Percentiles rank a stretch among this genome's conserved stretches.
phyloP scores from a whole-genome alignment of 2,888 invertebrate genomes.

The Mythimna albipuncta region DNA sequence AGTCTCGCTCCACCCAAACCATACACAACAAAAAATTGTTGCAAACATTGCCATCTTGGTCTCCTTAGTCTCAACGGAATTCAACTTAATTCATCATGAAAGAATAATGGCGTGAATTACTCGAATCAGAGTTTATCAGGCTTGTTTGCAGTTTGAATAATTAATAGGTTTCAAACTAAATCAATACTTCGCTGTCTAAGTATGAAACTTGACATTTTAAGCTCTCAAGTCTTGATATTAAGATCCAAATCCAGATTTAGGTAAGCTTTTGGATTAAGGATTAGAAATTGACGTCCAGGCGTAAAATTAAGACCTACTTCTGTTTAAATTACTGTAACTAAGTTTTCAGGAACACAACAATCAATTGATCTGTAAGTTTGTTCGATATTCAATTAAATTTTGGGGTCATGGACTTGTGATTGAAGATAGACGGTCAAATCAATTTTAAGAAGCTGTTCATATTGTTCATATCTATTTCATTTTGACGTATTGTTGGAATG shows the following conservation, averaged over 20 bases:
- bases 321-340: not conserved
- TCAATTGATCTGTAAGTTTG: conserved; percentile 3
- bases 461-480: not conserved
- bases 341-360: conserved; percentile 4
- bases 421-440: not conserved
- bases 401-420: no score
- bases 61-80: not conserved
- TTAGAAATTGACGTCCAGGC: conserved; percentile 8
- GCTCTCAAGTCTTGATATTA: conserved; percentile 18
- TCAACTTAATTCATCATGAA: conserved; percentile 6
- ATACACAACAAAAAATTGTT: not conserved
- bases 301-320: conserved; percentile 1
- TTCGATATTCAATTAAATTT: not conserved
- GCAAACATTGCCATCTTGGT: not conserved
- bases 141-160: conserved; percentile 38
- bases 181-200: conserved; percentile 43
- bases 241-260: conserved; percentile 19
- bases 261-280: conserved; percentile 15
- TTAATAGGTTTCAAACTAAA: conserved; percentile 41
- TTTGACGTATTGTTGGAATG: not conserved
- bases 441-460: not conserved
- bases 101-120: conserved; percentile 13
- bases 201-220: conserved; percentile 45
- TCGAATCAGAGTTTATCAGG: conserved; percentile 15
- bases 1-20: no score